Evolutionary conservation across 1,140 invertebrate genomes (phyloP), one percentile per base, ranked within the genome.

Genomic region (Stratiolaelaps scimitus): DNA sequence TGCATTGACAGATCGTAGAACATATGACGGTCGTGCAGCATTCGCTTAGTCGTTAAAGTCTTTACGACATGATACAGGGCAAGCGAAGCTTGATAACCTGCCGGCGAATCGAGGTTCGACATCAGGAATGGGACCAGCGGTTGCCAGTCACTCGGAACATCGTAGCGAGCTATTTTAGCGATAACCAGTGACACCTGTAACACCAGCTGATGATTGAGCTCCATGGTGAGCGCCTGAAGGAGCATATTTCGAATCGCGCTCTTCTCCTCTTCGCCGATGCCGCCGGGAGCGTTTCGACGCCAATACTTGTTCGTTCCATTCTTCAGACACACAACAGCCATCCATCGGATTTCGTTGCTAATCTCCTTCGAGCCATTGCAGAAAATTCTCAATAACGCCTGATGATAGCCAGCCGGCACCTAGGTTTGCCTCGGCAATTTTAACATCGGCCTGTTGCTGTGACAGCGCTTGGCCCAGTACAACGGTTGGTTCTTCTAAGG

Each of bases 261-360:
- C 74, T 90, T 92, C 75, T 94, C 90, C 66, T 84, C 83, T 40
- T 87, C 84, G 0, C 79, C 73, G 69, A 93, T 86, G 2, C 83
- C 84, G 76, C 84, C 83, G 1, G 86, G 84, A 0, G 87, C 85
- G 74, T 82, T 85, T 74, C 83, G 84, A 65, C 91, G 82, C 92
- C 92, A 97, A 73, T 92, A 92, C 67, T 83, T 84, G 68, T 94
- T 90, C n/a, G 95, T 82, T 1, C 91, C 92, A 81, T 93, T 95
- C 76, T 96, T 96, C 69, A 94, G 85, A 76, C 86, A 94, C 68
- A 96, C 81, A 13, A 90, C 84, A 29, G 91, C 89, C 74, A 95
- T 82, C 86, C 89, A 94, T 71, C 92, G 80, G 0, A 92, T 84
- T 78, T 91, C 91, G 0, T 85, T 77, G 71, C 87, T 84, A 65